Conservation (phyloP, 2,113 vertebrate genomes). For the Pseudorasbora parva region DNA sequence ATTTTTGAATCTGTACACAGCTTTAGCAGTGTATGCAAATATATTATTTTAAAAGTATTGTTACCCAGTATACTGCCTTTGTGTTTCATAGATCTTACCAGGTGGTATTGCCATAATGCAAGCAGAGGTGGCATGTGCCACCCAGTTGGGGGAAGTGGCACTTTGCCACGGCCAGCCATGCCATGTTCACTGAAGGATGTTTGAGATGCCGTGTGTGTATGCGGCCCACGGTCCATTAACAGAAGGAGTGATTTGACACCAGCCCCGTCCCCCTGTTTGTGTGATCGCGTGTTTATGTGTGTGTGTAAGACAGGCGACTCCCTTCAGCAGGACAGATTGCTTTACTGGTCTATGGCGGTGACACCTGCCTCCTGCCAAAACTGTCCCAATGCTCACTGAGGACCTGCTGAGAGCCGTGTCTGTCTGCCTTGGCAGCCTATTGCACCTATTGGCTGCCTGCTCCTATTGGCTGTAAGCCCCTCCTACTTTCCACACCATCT, state of each 20-base stretch:
- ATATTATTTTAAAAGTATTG: not conserved
- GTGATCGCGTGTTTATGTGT: constrained; percentile 1
- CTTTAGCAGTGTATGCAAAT: not conserved
- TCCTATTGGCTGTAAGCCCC: constrained; percentile 34
- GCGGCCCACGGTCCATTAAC: constrained; percentile 21
- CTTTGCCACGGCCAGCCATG: constrained; percentile 20
- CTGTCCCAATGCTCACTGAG: constrained; percentile 44
- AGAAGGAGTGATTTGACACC: constrained; percentile 36
- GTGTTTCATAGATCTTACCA: constrained; percentile 8
- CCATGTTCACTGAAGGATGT: constrained; percentile 32
- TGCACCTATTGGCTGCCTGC: constrained; percentile 64
- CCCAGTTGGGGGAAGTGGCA: constrained; percentile 48
- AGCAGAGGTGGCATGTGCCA: constrained; percentile 43
- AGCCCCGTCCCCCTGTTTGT: constrained; percentile 22
- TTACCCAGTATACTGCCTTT: not conserved
- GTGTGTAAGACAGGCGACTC: constrained; percentile 21
- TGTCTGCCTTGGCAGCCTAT: constrained; percentile 72
- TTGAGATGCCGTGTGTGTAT: constrained; percentile 19
- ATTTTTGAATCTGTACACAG: not conserved
- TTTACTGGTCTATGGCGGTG: constrained; percentile 28
- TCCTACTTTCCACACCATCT: constrained; percentile 54
- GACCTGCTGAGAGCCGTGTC: constrained; percentile 63
- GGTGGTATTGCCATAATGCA: constrained; percentile 51
- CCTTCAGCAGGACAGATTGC: constrained; percentile 38
- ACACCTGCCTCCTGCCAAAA: constrained; percentile 41